Evolutionary conservation across 2,113 vertebrate species (phyloP).

Genomic region (Equus przewalskii): DNA sequence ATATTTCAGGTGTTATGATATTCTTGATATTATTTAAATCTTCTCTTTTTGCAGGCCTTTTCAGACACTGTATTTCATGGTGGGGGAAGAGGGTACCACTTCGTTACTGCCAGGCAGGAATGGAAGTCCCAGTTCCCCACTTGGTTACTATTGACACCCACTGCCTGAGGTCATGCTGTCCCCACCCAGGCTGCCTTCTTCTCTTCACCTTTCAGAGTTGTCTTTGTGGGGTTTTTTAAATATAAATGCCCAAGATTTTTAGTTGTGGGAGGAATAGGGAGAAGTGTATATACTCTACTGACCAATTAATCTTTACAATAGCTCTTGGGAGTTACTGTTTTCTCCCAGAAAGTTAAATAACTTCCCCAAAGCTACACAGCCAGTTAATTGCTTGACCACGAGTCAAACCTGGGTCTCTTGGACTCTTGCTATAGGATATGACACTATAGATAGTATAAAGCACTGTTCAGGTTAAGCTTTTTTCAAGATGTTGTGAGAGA

Average conservation of each 20-base stretch:
- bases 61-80: not conserved
- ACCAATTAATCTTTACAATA: slow-evolving; percentile 6
- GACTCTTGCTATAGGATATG: not conserved
- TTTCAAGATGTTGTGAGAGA: not conserved
- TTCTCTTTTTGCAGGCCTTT: slow-evolving; percentile 27
- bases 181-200: not conserved
- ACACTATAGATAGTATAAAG: not conserved
- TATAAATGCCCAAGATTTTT: not conserved
- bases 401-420: not conserved
- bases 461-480: slow-evolving; percentile 5
- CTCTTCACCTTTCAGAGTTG: not conserved
- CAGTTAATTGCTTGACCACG: not conserved
- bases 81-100: not conserved
- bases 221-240: not conserved
- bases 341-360: slow-evolving; percentile 43
- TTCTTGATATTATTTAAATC: slow-evolving; percentile 5
- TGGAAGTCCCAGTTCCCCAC: not conserved
- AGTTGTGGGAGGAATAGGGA: not conserved
- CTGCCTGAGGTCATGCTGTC: not conserved
- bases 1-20: not conserved
- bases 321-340: slow-evolving; percentile 34
- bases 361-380: not conserved
- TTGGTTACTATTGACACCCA: slow-evolving; percentile 22
- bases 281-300: not conserved
- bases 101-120: not conserved